A percentile compares a stretch with the other conserved stretches of the same genome.
Conservation (phyloP, 2,797 vertebrate species). For the Meda fulgida region DNA sequence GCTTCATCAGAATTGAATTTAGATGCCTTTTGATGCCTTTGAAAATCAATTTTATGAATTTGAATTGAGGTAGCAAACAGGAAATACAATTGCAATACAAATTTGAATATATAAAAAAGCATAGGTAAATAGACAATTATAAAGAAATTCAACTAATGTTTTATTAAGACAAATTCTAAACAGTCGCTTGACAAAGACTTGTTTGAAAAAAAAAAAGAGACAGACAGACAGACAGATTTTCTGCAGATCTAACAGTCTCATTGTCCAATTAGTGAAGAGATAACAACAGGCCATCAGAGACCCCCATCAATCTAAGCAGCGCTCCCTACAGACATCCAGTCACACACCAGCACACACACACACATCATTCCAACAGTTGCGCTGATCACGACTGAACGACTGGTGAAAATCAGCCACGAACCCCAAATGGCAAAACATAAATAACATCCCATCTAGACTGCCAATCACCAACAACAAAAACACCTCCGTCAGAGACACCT, state of each 20-base stretch:
- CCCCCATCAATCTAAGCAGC: not conserved
- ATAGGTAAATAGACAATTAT: not conserved
- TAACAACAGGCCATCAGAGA: not conserved
- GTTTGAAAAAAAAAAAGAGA: not conserved
- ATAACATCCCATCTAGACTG: not conserved
- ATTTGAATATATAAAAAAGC: not conserved
- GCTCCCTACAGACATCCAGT: slow-evolving; percentile 2
- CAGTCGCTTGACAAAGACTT: too few species aligned
- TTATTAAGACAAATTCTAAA: too few species aligned
- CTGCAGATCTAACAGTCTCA: not conserved
- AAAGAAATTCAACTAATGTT: not conserved
- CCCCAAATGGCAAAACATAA: slow-evolving; percentile 27
- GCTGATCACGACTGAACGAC: slow-evolving; percentile 13
- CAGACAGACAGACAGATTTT: not conserved
- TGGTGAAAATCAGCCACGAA: slow-evolving; percentile 21
- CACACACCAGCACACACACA: slow-evolving; percentile 10
- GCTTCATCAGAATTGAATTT: not conserved
- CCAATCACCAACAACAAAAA: slow-evolving; percentile 31
- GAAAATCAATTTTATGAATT: too few species aligned
- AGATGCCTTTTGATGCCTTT: not conserved
- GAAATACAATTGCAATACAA: not conserved
- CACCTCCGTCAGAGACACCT: not conserved
- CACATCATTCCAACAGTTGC: slow-evolving; percentile 19
- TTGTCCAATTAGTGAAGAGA: not conserved
- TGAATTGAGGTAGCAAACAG: not conserved